phyloP scores from a whole-genome alignment of 2,113 vertebrate species.

The Platanista minor region DNA sequence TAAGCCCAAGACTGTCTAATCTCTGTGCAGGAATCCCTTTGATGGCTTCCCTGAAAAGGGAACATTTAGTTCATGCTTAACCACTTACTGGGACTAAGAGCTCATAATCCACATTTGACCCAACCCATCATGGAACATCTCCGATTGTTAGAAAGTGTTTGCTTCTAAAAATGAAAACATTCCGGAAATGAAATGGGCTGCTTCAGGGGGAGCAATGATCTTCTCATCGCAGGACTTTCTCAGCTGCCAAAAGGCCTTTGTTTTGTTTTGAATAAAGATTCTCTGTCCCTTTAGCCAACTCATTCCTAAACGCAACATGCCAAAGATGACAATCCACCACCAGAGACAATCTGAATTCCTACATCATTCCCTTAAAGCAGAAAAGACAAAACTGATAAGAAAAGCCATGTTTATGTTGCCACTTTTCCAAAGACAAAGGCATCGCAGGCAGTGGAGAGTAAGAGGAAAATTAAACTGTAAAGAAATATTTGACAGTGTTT shows the following conservation, averaged over 20 bases:
- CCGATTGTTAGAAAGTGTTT: neutral
- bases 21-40: neutral
- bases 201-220: neutral
- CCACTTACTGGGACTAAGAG: neutral
- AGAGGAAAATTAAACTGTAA: constrained; percentile 78
- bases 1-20: neutral
- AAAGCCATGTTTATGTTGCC: constrained; percentile 18
- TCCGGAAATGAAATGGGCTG: neutral
- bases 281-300: neutral
- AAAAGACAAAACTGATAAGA: constrained; percentile 35
- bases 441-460: constrained; percentile 62
- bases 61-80: neutral
- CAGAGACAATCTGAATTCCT: neutral
- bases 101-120: neutral
- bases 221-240: neutral
- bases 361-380: neutral
- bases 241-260: neutral
- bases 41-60: neutral
- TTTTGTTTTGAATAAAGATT: neutral
- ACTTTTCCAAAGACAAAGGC: constrained; percentile 71
- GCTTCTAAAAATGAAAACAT: neutral
- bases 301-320: neutral
- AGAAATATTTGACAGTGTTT: constrained; percentile 80
- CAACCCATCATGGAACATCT: neutral
- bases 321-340: neutral